phyloP scores from a whole-genome alignment of 2,888 invertebrate species.

The Xestia c-nigrum region DNA sequence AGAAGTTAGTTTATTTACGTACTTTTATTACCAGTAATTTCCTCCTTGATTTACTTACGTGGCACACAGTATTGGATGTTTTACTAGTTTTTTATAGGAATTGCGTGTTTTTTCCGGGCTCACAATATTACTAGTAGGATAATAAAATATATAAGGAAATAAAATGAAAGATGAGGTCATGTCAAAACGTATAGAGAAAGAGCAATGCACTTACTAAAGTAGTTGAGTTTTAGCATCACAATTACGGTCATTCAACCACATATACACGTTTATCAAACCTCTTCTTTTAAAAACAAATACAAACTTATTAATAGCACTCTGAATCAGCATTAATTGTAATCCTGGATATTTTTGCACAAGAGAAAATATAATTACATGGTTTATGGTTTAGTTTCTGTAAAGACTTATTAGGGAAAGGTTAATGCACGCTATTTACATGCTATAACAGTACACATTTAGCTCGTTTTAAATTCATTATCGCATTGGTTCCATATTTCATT shows the following conservation, averaged over 20 bases:
- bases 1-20: slow-evolving; percentile 3
- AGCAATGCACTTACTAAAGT: too few relatives aligned
- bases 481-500: background rate
- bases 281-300: background rate
- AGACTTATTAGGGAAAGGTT: background rate
- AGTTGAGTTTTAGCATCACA: background rate
- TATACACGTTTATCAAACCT: background rate
- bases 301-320: background rate
- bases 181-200: background rate
- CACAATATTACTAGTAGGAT: slow-evolving; percentile 8
- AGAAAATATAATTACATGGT: background rate
- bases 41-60: slow-evolving; percentile 38
- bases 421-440: background rate
- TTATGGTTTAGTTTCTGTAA: background rate
- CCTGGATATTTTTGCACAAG: background rate
- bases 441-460: background rate
- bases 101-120: slow-evolving; percentile 30
- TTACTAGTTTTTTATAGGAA: slow-evolving; percentile 42
- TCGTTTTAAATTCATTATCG: background rate
- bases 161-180: slow-evolving; percentile 17
- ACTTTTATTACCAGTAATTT: slow-evolving; percentile 50
- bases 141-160: slow-evolving; percentile 23
- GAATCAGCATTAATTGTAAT: background rate
- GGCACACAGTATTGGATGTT: slow-evolving; percentile 41
- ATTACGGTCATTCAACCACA: background rate